phyloP scores from a whole-genome alignment of 2,113 vertebrate species.

The Hypanus sabinus region DNA sequence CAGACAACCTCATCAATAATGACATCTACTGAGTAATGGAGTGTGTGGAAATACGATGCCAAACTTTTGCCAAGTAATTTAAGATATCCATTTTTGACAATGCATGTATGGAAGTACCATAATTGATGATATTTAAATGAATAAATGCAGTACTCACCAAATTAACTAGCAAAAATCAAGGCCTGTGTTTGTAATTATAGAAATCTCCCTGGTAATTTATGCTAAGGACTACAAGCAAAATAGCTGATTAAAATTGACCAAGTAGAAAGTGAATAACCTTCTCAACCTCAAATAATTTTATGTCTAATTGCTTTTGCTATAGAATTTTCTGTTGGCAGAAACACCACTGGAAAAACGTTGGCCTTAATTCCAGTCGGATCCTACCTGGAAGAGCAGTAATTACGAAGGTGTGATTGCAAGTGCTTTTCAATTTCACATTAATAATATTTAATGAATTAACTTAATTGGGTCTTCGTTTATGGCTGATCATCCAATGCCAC shows the following conservation, averaged over 20 bases:
- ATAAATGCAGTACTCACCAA: too few species aligned
- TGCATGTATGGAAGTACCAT: too few species aligned
- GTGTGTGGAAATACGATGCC: too few species aligned
- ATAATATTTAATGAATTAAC: conserved; percentile 25
- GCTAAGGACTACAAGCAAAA: neutral
- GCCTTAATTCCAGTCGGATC: conserved; percentile 11
- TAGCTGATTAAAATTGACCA: neutral
- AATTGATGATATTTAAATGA: too few species aligned
- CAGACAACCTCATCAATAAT: too few species aligned
- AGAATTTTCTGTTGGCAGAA: neutral
- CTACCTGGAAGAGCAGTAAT: neutral
- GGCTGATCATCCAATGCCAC: neutral
- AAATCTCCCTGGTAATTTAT: neutral
- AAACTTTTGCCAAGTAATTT: too few species aligned
- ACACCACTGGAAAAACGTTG: neutral
- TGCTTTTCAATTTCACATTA: conserved; percentile 31
- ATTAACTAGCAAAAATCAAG: too few species aligned
- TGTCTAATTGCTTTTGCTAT: neutral
- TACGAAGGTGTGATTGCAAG: conserved; percentile 12
- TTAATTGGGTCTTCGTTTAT: conserved; percentile 5
- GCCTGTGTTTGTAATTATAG: neutral
- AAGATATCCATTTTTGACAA: too few species aligned
- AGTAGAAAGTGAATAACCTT: neutral
- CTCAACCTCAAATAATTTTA: neutral
- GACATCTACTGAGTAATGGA: too few species aligned